Percentiles rank a stretch among this genome's conserved stretches.
phyloP scores from a whole-genome alignment of 1,140 invertebrate species.

The Drosophila ananassae region DNA sequence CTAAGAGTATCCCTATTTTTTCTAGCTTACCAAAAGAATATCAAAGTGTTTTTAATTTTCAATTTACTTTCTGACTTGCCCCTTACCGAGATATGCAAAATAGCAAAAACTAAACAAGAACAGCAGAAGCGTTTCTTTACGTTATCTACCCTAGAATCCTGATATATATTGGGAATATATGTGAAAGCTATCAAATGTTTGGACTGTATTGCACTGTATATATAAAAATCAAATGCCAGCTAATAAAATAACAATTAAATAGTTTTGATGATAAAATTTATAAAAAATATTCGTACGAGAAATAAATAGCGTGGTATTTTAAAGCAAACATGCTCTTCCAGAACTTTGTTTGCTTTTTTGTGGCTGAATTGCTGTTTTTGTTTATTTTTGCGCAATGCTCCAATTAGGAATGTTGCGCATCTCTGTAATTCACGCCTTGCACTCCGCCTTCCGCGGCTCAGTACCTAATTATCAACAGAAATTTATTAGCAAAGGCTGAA shows the following conservation, averaged over 20 bases:
- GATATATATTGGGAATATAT: neutral
- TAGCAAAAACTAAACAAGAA: constrained; percentile 26
- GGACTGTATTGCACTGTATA: neutral
- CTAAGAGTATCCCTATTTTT: neutral
- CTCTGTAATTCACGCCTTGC: constrained; percentile 20
- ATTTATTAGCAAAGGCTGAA: constrained; percentile 60
- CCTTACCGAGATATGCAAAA: constrained; percentile 35
- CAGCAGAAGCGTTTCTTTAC: constrained; percentile 18
- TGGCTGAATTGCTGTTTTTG: constrained; percentile 42
- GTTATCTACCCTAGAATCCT: neutral
- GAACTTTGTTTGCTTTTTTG: constrained; percentile 17
- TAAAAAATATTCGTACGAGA: neutral
- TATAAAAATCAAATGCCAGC: neutral
- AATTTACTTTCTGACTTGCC: constrained; percentile 49
- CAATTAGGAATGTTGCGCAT: constrained; percentile 64
- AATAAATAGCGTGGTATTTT: neutral
- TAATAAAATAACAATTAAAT: neutral
- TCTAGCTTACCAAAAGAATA: neutral
- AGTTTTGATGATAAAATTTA: neutral
- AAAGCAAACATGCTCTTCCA: constrained; percentile 4
- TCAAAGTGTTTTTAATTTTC: constrained; percentile 40
- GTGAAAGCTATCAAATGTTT: neutral
- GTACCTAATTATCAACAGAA: constrained; percentile 65
- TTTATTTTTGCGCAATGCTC: constrained; percentile 76
- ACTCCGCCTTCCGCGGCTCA: constrained; percentile 12